Evolutionary conservation across 2,797 vertebrate species (phyloP).

Genomic region (Gymnoscopelus braueri): DNA sequence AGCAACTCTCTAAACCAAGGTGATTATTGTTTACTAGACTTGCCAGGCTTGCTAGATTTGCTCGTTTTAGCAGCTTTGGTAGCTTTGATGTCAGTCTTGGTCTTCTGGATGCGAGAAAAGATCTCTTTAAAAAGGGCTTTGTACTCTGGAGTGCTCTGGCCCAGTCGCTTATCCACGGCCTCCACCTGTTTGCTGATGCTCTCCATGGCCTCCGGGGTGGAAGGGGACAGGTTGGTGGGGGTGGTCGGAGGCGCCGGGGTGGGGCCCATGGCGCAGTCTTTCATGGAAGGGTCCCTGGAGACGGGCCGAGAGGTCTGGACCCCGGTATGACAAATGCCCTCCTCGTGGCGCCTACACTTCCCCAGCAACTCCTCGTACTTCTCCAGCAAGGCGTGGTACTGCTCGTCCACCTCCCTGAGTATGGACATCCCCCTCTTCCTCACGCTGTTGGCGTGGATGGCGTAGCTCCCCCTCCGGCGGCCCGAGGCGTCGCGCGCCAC

Average conservation of each 20-base stretch:
- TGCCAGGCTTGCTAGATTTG: conserved; percentile 73
- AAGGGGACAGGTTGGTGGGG: conserved; percentile 84
- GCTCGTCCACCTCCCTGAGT: conserved; percentile 96
- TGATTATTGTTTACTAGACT: conserved; percentile 69
- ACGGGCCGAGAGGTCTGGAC: conserved; percentile 96
- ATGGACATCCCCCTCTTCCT: conserved; percentile 96
- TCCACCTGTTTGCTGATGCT: conserved; percentile 93
- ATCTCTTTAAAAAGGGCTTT: conserved; percentile 99
- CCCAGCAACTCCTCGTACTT: conserved; percentile 96
- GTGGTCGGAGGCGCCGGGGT: conserved; percentile 71
- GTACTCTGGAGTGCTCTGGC: conserved; percentile 96
- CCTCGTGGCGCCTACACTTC: conserved; percentile 93
- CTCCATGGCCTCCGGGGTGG: conserved; percentile 85
- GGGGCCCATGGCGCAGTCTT: conserved; percentile 85
- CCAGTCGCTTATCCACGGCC: conserved; percentile 92
- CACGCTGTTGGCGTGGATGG: conserved; percentile 92
- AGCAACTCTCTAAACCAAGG: background rate
- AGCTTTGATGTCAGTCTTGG: conserved; percentile 94
- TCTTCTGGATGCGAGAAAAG: conserved; percentile 98
- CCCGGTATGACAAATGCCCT: conserved; percentile 88
- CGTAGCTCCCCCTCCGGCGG: conserved; percentile 90
- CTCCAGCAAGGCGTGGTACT: conserved; percentile 96
- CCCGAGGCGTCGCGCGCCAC: conserved; percentile 89
- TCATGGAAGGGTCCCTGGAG: conserved; percentile 96
- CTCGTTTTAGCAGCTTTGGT: conserved; percentile 80